Conservation (phyloP, 2,888 invertebrate species). For the Thymelicus lineola region DNA sequence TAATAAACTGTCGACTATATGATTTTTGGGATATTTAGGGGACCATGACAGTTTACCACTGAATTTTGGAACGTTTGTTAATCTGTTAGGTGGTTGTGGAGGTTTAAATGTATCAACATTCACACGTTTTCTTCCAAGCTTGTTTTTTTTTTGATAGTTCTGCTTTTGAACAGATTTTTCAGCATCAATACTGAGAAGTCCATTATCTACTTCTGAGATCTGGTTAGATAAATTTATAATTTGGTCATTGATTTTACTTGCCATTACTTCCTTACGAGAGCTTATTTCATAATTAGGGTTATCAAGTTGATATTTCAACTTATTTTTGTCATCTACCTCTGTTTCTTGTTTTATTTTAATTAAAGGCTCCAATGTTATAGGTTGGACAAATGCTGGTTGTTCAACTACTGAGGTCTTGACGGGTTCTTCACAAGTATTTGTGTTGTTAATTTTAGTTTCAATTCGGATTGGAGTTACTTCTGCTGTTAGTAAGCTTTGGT, state of each 20-base stretch:
- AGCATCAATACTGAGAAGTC: neutral
- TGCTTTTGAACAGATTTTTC: neutral
- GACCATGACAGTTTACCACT: constrained; percentile 27
- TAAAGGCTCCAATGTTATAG: neutral
- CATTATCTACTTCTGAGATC: constrained; percentile 2
- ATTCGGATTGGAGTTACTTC: constrained; percentile 64
- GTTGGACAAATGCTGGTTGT: neutral
- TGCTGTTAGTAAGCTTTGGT: constrained; percentile 67
- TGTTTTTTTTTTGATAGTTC: neutral
- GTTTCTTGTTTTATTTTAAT: neutral
- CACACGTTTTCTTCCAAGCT: neutral
- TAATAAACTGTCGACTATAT: constrained; percentile 47
- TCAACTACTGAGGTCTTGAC: neutral
- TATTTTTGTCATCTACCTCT: neutral
- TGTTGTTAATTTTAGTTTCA: constrained; percentile 4
- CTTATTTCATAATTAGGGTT: neutral
- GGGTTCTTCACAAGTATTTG: neutral
- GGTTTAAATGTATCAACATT: neutral
- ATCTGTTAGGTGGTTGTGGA: neutral
- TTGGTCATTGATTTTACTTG: constrained; percentile 15
- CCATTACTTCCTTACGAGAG: constrained; percentile 1
- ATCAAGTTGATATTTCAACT: neutral
- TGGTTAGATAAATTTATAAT: constrained; percentile 14
- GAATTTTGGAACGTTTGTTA: constrained; percentile 1
- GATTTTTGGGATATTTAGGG: constrained; percentile 10